Base-by-base conservation (phyloP, 1,140 invertebrate genomes). In the Lineus longissimus region DNA sequence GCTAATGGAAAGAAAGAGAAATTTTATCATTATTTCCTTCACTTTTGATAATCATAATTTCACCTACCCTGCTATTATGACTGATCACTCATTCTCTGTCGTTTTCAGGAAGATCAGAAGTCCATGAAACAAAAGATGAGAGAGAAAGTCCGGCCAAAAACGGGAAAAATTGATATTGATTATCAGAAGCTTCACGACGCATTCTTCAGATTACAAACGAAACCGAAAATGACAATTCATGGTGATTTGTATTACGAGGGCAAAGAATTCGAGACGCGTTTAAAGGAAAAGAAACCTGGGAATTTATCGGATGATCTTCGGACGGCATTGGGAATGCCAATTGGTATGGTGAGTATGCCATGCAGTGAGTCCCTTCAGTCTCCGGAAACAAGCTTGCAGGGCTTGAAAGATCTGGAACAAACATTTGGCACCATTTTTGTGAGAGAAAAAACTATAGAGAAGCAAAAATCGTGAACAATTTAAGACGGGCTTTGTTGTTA, bases 181-280 rank as follows among this genome's bases (percentile, higher is more conserved):
- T 99, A 99, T 81, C 95, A 99, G 80, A 99, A 99, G 77, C 82
- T 99, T 31, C 97, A 99, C 74, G 97, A 99, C 80, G 97, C 97
- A 0, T 99, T 99, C 82, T 99, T 99, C 84, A 95, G 95, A 77
- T 98, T 94, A 94, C 97, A 99, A 81, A 97, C 94, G 0, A 99
- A 99, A 82, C 97, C 97, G 0, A 89, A 91, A 69, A 95, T 99
- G 93, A 97, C 95, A 0, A 97, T 97, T 73, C 97, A 98, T 81
- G 97, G 97, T 17, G 97, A 99, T 84, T 82, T 99, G 0, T 99
- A 99, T 81, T 99, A 99, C 82, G 97, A 99, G 83, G 97, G 97
- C n/a, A 99, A 99, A 81, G 97, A 99, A 81, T 97, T 97, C 83
- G 97, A 99, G 81, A 98, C 96, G 0, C 86, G 95, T 43, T 84